These are phyloP conservation scores for Lucinisca nassula DNA, from an alignment of 2,888 invertebrate genomes.

Conservation along the genomic window DNA sequence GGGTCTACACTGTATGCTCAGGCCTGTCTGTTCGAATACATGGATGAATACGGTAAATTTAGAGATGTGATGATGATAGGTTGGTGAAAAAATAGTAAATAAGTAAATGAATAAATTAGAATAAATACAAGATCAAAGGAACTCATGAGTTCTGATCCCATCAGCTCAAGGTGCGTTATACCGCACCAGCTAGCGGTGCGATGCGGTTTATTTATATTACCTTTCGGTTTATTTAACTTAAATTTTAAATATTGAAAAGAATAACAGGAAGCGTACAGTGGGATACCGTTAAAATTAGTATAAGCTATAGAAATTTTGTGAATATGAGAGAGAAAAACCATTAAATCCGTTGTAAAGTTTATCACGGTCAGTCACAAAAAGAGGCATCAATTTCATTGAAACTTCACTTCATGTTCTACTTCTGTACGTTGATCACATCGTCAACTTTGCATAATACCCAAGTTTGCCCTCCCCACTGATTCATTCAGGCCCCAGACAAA, in stretches of 20 bases:
- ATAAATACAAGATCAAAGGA: background rate
- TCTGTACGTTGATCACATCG: slow-evolving; percentile 46
- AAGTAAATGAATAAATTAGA: background rate
- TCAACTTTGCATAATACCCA: slow-evolving; percentile 55
- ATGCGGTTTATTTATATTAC: background rate
- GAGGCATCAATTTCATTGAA: slow-evolving; percentile 10
- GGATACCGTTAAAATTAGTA: slow-evolving; percentile 7
- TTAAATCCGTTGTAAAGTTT: background rate
- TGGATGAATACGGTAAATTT: too few species aligned
- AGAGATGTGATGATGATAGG: too few species aligned
- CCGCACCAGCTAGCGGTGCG: background rate
- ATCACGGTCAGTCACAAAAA: background rate
- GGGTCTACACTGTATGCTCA: too few species aligned
- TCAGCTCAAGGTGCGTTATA: background rate
- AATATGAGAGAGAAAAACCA: background rate
- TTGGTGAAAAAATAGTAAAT: too few species aligned
- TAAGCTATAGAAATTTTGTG: background rate
- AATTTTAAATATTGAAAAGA: background rate
- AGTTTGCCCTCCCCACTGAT: background rate
- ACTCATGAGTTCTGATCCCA: background rate
- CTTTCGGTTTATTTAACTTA: background rate
- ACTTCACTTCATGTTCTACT: background rate
- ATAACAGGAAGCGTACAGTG: slow-evolving; percentile 7
- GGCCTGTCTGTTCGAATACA: too few species aligned
- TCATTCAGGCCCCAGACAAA: slow-evolving; percentile 43